Conservation (phyloP, 2,888 invertebrate genomes). For the Acanthacorydalis orientalis region DNA sequence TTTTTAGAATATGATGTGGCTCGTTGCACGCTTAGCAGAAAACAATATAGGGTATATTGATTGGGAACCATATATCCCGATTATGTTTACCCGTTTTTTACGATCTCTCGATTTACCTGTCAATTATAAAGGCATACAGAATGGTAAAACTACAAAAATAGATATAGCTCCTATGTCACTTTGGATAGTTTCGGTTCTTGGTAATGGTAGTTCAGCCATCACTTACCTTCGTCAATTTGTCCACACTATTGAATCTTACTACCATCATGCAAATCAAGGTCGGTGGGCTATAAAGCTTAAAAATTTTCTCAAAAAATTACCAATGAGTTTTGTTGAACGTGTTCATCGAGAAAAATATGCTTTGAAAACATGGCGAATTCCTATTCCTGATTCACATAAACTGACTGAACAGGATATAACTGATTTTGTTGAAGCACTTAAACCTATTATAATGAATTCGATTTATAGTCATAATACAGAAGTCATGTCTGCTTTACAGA, state of each 20-base stretch:
- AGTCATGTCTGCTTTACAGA: slow-evolving; percentile 48
- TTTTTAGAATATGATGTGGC: slow-evolving; percentile 47
- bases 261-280: slow-evolving; percentile 78
- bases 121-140: slow-evolving; percentile 47
- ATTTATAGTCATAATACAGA: slow-evolving; percentile 27
- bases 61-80: slow-evolving; percentile 70
- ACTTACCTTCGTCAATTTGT: slow-evolving; percentile 64
- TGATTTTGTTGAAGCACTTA: slow-evolving; percentile 58
- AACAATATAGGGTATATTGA: slow-evolving; percentile 69
- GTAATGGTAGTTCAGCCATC: slow-evolving; percentile 48
- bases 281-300: slow-evolving; percentile 55
- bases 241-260: slow-evolving; percentile 68
- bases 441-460: slow-evolving; percentile 41
- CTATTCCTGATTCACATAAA: slow-evolving; percentile 46
- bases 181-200: slow-evolving; percentile 46
- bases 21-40: slow-evolving; percentile 57
- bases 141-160: slow-evolving; percentile 31
- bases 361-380: slow-evolving; percentile 47
- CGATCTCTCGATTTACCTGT: slow-evolving; percentile 66
- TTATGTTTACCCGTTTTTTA: slow-evolving; percentile 56
- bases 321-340: slow-evolving; percentile 40
- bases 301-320: slow-evolving; percentile 50
- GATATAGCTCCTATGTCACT: slow-evolving; percentile 32
- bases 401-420: slow-evolving; percentile 68
- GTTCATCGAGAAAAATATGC: slow-evolving; percentile 49